phyloP scores from a whole-genome alignment of 2,888 invertebrate species.

The Lathronympha strigana region DNA sequence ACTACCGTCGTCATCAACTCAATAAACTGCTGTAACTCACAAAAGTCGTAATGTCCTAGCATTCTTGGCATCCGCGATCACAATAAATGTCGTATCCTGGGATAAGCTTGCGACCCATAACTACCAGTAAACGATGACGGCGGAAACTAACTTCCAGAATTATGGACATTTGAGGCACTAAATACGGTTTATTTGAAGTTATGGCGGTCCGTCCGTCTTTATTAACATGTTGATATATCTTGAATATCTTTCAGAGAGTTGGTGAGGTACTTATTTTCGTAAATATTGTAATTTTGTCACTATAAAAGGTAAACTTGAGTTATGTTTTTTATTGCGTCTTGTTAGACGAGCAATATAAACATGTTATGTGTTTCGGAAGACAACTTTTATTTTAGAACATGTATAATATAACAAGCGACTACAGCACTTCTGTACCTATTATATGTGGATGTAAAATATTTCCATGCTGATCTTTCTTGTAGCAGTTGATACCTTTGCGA shows the following conservation, averaged over 20 bases:
- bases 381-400: neutral
- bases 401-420: neutral
- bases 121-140: conserved; percentile 38
- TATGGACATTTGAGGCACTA: conserved; percentile 30
- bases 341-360: neutral
- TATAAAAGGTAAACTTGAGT: neutral
- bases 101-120: conserved; percentile 30
- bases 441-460: too few species aligned
- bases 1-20: conserved; percentile 23
- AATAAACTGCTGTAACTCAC: conserved; percentile 21
- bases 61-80: conserved; percentile 24
- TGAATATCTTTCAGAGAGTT: conserved; percentile 5
- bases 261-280: neutral
- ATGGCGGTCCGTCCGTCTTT: conserved; percentile 28
- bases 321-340: neutral
- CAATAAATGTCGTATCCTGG: conserved; percentile 30
- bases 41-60: conserved; percentile 20
- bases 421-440: too few species aligned
- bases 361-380: neutral
- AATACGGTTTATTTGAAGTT: conserved; percentile 39
- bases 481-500: too few species aligned
- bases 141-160: conserved; percentile 38
- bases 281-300: neutral
- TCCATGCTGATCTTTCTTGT: too few species aligned
- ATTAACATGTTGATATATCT: conserved; percentile 33